These are phyloP conservation scores for Phymanthus crucifer DNA, from an alignment of 92 coral and sea anemone genomes.

Conservation along the genomic window DNA sequence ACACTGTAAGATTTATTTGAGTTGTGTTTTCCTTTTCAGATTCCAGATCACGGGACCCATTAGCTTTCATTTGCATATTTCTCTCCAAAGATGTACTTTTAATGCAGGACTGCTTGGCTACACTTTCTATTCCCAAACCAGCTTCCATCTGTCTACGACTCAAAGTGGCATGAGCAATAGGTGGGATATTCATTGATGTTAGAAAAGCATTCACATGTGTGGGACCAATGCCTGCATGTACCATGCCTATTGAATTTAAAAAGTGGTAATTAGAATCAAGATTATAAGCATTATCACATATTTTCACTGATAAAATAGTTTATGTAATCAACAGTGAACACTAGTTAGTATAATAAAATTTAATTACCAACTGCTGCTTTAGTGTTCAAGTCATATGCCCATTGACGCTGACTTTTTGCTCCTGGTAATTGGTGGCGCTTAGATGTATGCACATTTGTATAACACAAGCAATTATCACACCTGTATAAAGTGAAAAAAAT, in stretches of 20 bases:
- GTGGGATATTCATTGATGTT: slow-evolving; percentile 22
- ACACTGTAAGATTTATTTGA: slow-evolving; percentile 8
- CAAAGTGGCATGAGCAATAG: neutral
- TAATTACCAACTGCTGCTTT: slow-evolving; percentile 27
- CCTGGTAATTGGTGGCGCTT: slow-evolving; percentile 2
- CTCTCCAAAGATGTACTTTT: neutral
- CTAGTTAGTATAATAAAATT: slow-evolving; percentile 9
- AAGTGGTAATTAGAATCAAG: neutral
- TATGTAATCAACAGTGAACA: neutral
- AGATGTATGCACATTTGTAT: slow-evolving; percentile 13
- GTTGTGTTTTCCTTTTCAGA: neutral
- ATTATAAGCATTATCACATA: neutral
- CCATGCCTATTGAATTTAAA: slow-evolving; percentile 30
- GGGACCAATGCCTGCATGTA: slow-evolving; percentile 54
- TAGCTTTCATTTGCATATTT: slow-evolving; percentile 1
- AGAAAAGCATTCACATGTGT: slow-evolving; percentile 50
- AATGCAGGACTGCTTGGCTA: slow-evolving; percentile 4
- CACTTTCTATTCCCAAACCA: slow-evolving; percentile 6
- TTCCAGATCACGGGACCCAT: neutral
- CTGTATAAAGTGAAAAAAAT: neutral
- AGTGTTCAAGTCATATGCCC: slow-evolving; percentile 23
- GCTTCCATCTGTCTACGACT: neutral
- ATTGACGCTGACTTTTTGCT: slow-evolving; percentile 12
- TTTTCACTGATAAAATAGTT: neutral
- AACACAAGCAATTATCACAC: slow-evolving; percentile 5